phyloP scores from a whole-genome alignment of 1,140 invertebrate species.

The Ceratina japonica region DNA sequence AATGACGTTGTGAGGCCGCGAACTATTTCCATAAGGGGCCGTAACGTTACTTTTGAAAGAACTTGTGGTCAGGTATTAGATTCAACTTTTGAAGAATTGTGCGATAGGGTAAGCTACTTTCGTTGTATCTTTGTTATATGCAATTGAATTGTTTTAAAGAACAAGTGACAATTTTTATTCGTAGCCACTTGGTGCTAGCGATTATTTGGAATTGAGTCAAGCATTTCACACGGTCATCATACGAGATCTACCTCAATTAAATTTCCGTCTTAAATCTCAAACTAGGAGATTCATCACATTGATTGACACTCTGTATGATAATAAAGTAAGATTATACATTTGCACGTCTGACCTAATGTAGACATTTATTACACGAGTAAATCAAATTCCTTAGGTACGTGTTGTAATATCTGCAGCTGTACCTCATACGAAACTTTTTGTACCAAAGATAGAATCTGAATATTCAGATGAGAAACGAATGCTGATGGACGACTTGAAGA shows the following conservation, averaged over 20 bases:
- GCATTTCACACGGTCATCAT: slow-evolving; percentile 97
- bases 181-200: slow-evolving; percentile 94
- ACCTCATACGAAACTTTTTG: slow-evolving; percentile 88
- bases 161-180: slow-evolving; percentile 59
- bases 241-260: slow-evolving; percentile 92
- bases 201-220: slow-evolving; percentile 95
- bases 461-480: slow-evolving; percentile 88
- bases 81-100: slow-evolving; percentile 94
- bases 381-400: slow-evolving; percentile 81
- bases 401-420: slow-evolving; percentile 90
- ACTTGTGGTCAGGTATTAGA: slow-evolving; percentile 96
- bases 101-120: slow-evolving; percentile 86
- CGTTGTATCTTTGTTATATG: too few species aligned
- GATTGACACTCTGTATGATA: slow-evolving; percentile 98
- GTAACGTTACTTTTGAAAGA: slow-evolving; percentile 93
- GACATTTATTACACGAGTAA: slow-evolving; percentile 50
- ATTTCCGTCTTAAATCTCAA: slow-evolving; percentile 88
- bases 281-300: slow-evolving; percentile 97
- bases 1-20: slow-evolving; percentile 92
- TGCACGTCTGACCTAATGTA: background rate
- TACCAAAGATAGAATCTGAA: slow-evolving; percentile 79
- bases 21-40: slow-evolving; percentile 91
- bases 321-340: slow-evolving; percentile 82
- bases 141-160: background rate
- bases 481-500: slow-evolving; percentile 96